These are phyloP conservation scores for Scelioninae gen. 2 DNA, from an alignment of 2,888 invertebrate species.

Conservation along the genomic window DNA sequence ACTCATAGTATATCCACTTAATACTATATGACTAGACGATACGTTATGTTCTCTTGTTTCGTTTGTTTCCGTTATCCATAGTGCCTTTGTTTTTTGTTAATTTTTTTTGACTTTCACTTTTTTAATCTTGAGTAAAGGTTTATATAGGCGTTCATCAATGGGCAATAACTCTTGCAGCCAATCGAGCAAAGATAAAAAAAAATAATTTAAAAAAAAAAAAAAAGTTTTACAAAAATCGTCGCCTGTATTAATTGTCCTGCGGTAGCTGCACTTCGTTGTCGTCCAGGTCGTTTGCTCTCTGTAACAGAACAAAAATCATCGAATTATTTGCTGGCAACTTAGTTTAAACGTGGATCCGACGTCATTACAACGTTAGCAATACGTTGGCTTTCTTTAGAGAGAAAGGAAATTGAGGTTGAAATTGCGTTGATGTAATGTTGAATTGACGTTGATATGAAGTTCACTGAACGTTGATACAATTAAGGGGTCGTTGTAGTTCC, in stretches of 20 bases:
- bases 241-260: constrained; percentile 42
- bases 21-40: constrained; percentile 70
- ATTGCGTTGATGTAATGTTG: no score
- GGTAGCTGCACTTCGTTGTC: constrained; percentile 39
- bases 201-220: no score
- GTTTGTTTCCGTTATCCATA: constrained; percentile 22
- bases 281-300: constrained; percentile 28
- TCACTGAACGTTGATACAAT: no score
- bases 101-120: constrained; percentile 4
- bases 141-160: constrained; percentile 25
- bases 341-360: no score
- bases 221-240: constrained; percentile 19
- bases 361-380: no score
- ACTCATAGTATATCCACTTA: constrained; percentile 64
- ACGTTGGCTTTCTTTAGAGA: no score
- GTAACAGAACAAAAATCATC: no score
- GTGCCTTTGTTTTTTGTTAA: neutral
- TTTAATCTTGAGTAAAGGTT: constrained; percentile 14
- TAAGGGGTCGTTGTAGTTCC: no score
- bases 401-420: no score
- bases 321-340: no score
- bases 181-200: no score
- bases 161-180: constrained; percentile 46
- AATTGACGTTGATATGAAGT: no score
- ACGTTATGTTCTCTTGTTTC: constrained; percentile 62